Percentiles rank a stretch among this genome's conserved stretches.
Evolutionary conservation across 2,797 vertebrate species (phyloP).

Genomic region (Centroberyx gerrardi): DNA sequence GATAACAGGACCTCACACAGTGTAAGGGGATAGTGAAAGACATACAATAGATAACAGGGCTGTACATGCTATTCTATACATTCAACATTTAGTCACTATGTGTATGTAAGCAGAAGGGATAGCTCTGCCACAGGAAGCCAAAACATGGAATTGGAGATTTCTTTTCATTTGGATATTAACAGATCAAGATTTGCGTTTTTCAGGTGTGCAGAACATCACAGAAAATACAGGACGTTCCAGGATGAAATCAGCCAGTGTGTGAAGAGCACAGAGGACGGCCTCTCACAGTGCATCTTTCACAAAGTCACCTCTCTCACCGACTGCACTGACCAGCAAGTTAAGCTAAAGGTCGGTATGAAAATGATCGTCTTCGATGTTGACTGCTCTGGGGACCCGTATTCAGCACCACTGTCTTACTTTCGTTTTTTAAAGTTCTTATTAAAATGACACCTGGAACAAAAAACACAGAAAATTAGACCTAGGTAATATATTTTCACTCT

Average conservation of each 20-base stretch:
- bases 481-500: too few relatives aligned
- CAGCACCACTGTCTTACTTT: too few relatives aligned
- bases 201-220: constrained; percentile 88
- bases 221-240: constrained; percentile 73
- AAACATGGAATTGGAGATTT: neutral
- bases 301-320: constrained; percentile 87
- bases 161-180: neutral
- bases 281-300: constrained; percentile 75
- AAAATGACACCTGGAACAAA: neutral
- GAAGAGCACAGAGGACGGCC: constrained; percentile 73
- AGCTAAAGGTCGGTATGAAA: constrained; percentile 83
- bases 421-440: neutral
- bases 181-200: neutral
- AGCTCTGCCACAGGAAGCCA: neutral
- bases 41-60: neutral
- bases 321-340: constrained; percentile 83
- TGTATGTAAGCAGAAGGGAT: neutral
- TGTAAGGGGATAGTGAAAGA: neutral
- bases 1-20: neutral
- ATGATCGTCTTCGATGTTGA: neutral
- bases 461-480: too few relatives aligned
- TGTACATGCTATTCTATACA: neutral
- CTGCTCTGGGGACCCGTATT: too few relatives aligned
- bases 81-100: neutral
- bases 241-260: constrained; percentile 83